These are phyloP conservation scores for Strigops habroptila DNA, from an alignment of 2,113 vertebrate genomes.

Conservation along the genomic window DNA sequence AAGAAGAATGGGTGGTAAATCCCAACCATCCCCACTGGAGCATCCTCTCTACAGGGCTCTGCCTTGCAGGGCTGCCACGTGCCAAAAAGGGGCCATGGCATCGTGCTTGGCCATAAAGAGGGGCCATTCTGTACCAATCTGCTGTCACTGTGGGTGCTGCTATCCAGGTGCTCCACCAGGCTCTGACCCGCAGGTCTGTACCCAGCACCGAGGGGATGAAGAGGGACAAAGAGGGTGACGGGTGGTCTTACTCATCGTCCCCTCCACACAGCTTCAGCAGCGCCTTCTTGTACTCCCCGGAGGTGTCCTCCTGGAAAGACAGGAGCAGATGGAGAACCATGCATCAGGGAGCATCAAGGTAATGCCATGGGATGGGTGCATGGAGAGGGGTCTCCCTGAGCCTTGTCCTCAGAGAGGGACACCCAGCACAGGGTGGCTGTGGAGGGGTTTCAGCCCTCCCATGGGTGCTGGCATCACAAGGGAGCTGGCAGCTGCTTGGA, in stretches of 20 bases:
- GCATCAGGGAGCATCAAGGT: background rate
- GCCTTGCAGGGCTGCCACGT: background rate
- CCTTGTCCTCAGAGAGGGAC: background rate
- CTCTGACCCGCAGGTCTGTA: background rate
- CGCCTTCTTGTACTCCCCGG: constrained; percentile 93
- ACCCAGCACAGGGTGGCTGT: background rate
- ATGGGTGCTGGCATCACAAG: rapidly evolving
- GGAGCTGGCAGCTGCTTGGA: background rate
- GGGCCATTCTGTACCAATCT: rapidly evolving
- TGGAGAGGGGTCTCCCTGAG: background rate
- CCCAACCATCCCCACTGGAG: background rate
- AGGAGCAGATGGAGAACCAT: background rate
- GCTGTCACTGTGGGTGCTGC: background rate
- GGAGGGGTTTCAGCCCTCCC: background rate
- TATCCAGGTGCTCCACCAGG: background rate
- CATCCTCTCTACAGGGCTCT: background rate
- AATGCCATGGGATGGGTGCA: background rate
- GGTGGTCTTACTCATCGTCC: constrained; percentile 89
- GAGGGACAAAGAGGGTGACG: background rate
- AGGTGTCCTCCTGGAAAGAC: constrained; percentile 88
- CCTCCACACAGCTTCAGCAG: constrained; percentile 93
- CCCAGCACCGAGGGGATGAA: background rate
- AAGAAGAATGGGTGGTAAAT: background rate
- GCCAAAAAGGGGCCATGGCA: background rate
- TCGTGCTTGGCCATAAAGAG: background rate